Evolutionary conservation across 2,888 invertebrate species (phyloP).

Genomic region (Drosophila algonquin): DNA sequence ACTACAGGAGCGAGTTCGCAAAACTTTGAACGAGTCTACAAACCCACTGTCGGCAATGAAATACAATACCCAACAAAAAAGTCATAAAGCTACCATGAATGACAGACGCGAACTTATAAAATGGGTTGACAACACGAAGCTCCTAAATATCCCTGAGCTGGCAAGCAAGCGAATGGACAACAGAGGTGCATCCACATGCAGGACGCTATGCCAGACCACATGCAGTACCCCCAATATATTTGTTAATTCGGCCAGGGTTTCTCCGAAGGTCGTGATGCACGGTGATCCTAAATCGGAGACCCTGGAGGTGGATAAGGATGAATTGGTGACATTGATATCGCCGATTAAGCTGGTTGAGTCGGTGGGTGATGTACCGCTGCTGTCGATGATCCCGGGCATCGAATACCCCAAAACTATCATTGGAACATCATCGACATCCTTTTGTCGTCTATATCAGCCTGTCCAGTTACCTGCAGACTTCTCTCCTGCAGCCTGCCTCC

Average conservation of each 20-base stretch:
- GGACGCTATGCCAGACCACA: too few species aligned
- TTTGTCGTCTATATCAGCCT: not conserved
- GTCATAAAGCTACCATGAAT: not conserved
- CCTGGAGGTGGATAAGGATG: not conserved
- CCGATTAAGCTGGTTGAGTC: constrained; percentile 11
- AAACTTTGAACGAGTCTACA: not conserved
- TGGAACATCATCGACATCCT: not conserved
- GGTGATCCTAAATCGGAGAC: too few species aligned
- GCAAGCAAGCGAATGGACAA: not conserved
- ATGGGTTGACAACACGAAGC: not conserved
- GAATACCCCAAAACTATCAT: not conserved
- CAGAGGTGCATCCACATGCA: too few species aligned
- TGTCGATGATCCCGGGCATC: not conserved
- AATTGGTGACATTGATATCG: not conserved
- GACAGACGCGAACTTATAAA: too few species aligned
- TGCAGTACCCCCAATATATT: too few species aligned
- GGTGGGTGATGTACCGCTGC: not conserved
- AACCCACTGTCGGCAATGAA: not conserved
- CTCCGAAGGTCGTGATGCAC: too few species aligned
- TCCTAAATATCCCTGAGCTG: not conserved
- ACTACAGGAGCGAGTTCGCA: not conserved
- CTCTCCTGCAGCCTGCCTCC: constrained; percentile 7
- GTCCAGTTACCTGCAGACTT: not conserved
- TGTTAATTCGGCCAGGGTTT: too few species aligned
- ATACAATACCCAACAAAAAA: not conserved